phyloP scores from a whole-genome alignment of 2,888 invertebrate genomes.

The Cordilura impudica region DNA sequence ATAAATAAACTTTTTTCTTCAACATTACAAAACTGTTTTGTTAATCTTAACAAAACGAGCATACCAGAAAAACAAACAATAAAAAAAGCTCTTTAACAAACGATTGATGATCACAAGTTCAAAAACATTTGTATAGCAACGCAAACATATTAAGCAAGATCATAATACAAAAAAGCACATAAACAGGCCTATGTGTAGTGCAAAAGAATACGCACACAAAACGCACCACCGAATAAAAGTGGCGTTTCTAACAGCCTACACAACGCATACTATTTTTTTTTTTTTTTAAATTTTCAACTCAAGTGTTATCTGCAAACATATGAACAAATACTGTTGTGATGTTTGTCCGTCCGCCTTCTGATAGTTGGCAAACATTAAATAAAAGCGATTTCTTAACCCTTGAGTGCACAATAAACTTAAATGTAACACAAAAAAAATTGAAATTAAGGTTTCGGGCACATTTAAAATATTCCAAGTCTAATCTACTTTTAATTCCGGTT shows the following conservation, averaged over 20 bases:
- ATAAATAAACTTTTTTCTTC: slow-evolving; percentile 22
- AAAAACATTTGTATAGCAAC: slow-evolving; percentile 32
- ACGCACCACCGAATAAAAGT: slow-evolving; percentile 29
- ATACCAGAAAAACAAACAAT: not conserved
- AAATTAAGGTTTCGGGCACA: too few species aligned
- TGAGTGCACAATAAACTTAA: too few species aligned
- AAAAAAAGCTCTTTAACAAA: not conserved
- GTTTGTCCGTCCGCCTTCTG: too few species aligned
- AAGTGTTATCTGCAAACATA: slow-evolving; percentile 1
- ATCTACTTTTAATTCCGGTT: too few species aligned
- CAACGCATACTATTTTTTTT: not conserved
- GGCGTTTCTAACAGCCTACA: slow-evolving; percentile 16
- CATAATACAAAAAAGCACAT: not conserved
- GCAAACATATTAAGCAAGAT: slow-evolving; percentile 18
- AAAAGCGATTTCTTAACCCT: too few species aligned
- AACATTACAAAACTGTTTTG: not conserved
- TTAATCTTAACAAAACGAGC: not conserved
- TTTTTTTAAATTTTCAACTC: not conserved
- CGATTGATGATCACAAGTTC: slow-evolving; percentile 27
- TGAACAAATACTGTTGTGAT: not conserved
- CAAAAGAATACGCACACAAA: slow-evolving; percentile 57
- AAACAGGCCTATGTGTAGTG: slow-evolving; percentile 18
- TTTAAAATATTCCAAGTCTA: too few species aligned
- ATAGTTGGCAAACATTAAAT: too few species aligned
- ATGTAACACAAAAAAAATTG: too few species aligned